Percentiles rank a stretch among this genome's conserved stretches.
Conservation (phyloP, 2,888 invertebrate genomes). For the Chaetoderma sp. region DNA sequence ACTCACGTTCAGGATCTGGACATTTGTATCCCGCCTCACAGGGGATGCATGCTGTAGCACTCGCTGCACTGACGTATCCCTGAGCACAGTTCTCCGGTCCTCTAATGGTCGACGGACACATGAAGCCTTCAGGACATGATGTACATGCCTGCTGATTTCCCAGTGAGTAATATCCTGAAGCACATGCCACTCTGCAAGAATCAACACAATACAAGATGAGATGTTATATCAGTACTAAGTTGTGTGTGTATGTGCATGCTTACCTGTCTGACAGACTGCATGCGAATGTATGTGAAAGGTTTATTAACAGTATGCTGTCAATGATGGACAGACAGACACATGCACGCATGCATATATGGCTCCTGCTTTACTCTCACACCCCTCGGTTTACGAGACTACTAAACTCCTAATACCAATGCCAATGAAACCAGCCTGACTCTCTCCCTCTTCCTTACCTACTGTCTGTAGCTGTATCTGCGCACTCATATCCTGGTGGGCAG, state of each 20-base stretch:
- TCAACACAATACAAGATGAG: too few species aligned
- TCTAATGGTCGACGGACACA: constrained; percentile 48
- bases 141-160: constrained; percentile 56
- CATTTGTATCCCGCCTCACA: constrained; percentile 63
- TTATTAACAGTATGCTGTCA: too few species aligned
- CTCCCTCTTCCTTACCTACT: constrained; percentile 44
- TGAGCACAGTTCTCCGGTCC: constrained; percentile 48
- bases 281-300: too few species aligned
- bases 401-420: not conserved
- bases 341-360: not conserved
- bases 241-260: too few species aligned
- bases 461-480: constrained; percentile 47
- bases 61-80: constrained; percentile 57
- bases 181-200: constrained; percentile 49
- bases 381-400: not conserved
- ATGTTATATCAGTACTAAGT: too few species aligned
- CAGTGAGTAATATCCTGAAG: constrained; percentile 56
- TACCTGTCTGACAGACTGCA: too few species aligned
- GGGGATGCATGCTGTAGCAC: constrained; percentile 58
- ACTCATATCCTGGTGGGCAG: constrained; percentile 60
- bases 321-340: too few species aligned
- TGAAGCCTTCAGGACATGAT: constrained; percentile 57
- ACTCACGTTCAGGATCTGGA: constrained; percentile 46
- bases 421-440: not conserved
- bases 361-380: not conserved